Evolutionary conservation across 2,113 vertebrate genomes (phyloP), one percentile per base, ranked within the genome.

Genomic region (Dipodomys stephensi): DNA sequence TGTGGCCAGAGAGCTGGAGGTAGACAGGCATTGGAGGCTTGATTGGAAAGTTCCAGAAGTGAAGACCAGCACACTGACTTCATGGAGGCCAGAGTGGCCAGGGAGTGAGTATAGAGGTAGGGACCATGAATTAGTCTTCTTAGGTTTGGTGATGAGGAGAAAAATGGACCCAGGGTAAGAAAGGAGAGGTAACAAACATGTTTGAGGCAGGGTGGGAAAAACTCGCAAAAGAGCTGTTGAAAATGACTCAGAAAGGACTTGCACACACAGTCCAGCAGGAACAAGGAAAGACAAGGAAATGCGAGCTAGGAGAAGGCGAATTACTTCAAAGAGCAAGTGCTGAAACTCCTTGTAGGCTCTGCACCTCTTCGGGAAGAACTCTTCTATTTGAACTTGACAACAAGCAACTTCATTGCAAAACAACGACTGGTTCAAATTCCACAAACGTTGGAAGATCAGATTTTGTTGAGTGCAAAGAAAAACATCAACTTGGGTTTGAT

Each of bases 231-330:
- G 60, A 79, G 64, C 12, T 15, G 53, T 18, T 13, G 16, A 57
- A 57, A 57, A 57, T 57, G 53, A 46, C 19, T 25, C 30, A 8
- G 20, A 28, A 69, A 67, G 19, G 22, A n/a, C 49, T 0, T 15
- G 6, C 19, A 4, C 2, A 12, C 32, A 71, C 16, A 7, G 10
- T 11, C 0, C 5, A 44, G n/a, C 20, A 44, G 22, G 35, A 44
- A 11, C 30, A 32, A 12, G 4, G 6, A 28, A 64, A 44, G 71
- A 12, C 65, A 76, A 46, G 19, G 44, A 27, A 53, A 1, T 0
- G 0, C 2, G 72, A 83, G 22, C 49, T 11, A 0, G 0, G 30
- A 30, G 27, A 60, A 3, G 25, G 4, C 25, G 15, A 23, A 39
- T 22, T 16, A 44, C 39, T 83, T 93, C 57, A 9, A 35, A 57